Conservation (phyloP, 1,140 invertebrate genomes). For the Lordiphosa clarofinis region DNA sequence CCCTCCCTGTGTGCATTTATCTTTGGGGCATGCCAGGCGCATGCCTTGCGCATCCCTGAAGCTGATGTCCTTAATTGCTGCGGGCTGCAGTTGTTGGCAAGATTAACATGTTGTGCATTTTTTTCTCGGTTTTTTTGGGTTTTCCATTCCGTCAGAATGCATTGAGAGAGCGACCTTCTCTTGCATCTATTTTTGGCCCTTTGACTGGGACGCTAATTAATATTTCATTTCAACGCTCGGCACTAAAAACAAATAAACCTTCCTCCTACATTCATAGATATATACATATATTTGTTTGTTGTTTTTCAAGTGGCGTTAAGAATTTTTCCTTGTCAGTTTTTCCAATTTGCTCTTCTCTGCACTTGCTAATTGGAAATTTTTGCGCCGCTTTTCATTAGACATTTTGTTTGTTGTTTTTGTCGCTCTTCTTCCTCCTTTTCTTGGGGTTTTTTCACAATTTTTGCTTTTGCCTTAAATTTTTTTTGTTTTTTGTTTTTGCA, state of each 20-base stretch:
- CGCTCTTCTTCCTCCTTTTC: slow-evolving; percentile 18
- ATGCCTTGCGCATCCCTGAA: slow-evolving; percentile 27
- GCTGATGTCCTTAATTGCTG: slow-evolving; percentile 71
- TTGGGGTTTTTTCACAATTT: slow-evolving; percentile 47
- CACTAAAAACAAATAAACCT: slow-evolving; percentile 41
- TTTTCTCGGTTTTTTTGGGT: background rate
- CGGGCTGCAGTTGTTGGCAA: slow-evolving; percentile 27
- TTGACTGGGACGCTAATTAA: slow-evolving; percentile 64
- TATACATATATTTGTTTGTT: slow-evolving; percentile 24
- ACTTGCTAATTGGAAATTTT: slow-evolving; percentile 50
- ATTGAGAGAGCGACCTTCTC: slow-evolving; percentile 5
- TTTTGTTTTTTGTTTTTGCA: no score
- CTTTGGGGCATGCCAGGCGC: no score
- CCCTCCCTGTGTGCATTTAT: slow-evolving; percentile 37
- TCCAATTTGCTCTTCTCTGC: slow-evolving; percentile 42
- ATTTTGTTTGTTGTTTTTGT: slow-evolving; percentile 41
- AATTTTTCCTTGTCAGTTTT: slow-evolving; percentile 42
- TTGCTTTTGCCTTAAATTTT: background rate
- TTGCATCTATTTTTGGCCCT: slow-evolving; percentile 16
- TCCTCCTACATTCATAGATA: background rate
- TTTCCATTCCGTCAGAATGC: background rate
- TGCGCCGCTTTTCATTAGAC: slow-evolving; percentile 55
- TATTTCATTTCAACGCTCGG: slow-evolving; percentile 52
- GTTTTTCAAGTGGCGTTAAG: slow-evolving; percentile 31
- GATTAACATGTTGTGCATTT: slow-evolving; percentile 38